phyloP scores from a whole-genome alignment of 2,888 invertebrate genomes.

The Lepetodrilus schrolli region DNA sequence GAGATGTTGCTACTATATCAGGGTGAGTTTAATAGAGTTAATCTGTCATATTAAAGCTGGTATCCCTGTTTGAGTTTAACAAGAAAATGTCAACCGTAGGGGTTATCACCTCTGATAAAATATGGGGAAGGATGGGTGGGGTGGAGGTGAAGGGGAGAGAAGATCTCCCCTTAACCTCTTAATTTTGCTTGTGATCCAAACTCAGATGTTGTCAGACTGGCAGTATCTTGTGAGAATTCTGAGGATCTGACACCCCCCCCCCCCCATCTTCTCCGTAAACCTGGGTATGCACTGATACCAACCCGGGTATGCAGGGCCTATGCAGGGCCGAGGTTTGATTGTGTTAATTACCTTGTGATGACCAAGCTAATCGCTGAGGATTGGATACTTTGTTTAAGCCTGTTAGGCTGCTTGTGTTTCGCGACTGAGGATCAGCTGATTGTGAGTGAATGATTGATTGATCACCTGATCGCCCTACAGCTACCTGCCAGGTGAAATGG shows the following conservation, averaged over 20 bases:
- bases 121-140: background rate
- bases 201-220: too few relatives aligned
- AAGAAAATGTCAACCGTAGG: background rate
- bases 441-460: constrained; percentile 10
- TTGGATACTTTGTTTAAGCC: constrained; percentile 22
- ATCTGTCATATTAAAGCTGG: constrained; percentile 9
- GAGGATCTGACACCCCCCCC: background rate
- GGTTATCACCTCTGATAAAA: background rate
- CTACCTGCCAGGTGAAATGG: constrained; percentile 12
- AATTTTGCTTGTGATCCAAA: background rate
- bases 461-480: background rate
- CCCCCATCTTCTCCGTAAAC: background rate
- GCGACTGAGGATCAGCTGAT: constrained; percentile 8
- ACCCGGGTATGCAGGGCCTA: too few relatives aligned
- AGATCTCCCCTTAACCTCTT: too few relatives aligned
- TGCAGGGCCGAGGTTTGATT: constrained; percentile 10
- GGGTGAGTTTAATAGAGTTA: constrained; percentile 10
- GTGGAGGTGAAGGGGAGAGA: too few relatives aligned
- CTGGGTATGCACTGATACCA: background rate
- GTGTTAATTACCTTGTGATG: background rate
- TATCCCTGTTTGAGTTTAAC: background rate
- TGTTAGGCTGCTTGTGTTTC: constrained; percentile 19
- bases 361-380: background rate
- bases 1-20: too few relatives aligned
- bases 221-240: too few relatives aligned